A percentile compares a stretch with the other conserved stretches of the same genome.
phyloP scores from a whole-genome alignment of 1,140 invertebrate species.

The Trinorchestia longiramus region DNA sequence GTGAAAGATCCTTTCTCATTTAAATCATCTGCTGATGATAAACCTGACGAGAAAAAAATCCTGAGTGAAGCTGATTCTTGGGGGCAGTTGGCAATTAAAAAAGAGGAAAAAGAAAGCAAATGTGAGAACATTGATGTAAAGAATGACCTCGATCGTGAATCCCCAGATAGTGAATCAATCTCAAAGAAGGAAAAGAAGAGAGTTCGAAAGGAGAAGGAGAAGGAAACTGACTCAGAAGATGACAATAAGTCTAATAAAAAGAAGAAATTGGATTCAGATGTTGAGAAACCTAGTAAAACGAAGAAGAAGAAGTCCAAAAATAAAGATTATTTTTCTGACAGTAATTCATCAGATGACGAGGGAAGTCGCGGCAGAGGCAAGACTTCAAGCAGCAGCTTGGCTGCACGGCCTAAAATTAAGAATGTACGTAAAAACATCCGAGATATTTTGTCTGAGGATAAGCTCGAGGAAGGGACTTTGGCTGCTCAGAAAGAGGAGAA shows the following conservation, averaged over 20 bases:
- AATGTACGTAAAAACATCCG: conserved; percentile 87
- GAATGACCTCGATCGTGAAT: neutral
- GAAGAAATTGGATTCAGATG: conserved; percentile 44
- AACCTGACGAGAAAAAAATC: conserved; percentile 16
- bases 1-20: conserved; percentile 10
- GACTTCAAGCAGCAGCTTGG: conserved; percentile 22
- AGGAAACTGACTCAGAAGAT: conserved; percentile 16
- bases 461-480: conserved; percentile 91
- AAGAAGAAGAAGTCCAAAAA: conserved; percentile 38
- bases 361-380: neutral
- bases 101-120: conserved; percentile 30
- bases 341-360: conserved; percentile 40
- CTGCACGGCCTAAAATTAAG: conserved; percentile 57
- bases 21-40: neutral
- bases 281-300: neutral
- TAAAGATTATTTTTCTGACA: conserved; percentile 38
- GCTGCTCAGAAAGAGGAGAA: conserved; percentile 92
- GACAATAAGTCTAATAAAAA: neutral
- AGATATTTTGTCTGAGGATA: conserved; percentile 92
- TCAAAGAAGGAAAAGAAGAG: conserved; percentile 23
- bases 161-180: neutral
- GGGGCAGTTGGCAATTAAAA: conserved; percentile 21
- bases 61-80: conserved; percentile 41
- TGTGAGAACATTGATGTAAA: neutral
- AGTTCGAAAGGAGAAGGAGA: neutral